Percentiles rank a stretch among this genome's conserved stretches.
Conservation (phyloP, 2,888 invertebrate genomes). For the Slavum lentiscoides region DNA sequence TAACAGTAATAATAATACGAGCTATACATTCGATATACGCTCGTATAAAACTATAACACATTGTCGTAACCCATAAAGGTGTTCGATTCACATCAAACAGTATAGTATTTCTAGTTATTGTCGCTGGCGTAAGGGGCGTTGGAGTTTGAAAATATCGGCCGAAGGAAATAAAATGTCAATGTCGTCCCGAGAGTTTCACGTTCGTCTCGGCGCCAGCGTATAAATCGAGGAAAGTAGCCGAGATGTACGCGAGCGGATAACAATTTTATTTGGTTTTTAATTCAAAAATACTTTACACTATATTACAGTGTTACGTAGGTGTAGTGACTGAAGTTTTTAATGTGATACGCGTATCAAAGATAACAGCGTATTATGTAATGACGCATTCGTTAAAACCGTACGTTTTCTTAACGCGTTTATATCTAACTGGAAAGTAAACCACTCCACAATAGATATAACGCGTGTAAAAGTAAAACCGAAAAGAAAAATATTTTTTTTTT, state of each 20-base stretch:
- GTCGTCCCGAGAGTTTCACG: not conserved
- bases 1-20: too few relatives aligned
- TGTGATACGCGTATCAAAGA: not conserved
- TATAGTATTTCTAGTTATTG: not conserved
- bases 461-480: not conserved
- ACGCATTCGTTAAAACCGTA: not conserved
- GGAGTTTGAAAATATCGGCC: not conserved
- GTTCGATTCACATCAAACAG: not conserved
- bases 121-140: not conserved
- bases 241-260: too few relatives aligned
- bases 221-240: not conserved
- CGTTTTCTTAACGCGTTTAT: not conserved
- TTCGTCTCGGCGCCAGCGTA: not conserved
- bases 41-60: too few relatives aligned
- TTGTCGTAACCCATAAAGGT: too few relatives aligned
- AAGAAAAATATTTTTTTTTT: not conserved
- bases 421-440: not conserved
- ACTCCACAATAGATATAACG: not conserved
- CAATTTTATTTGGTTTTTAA: not conserved
- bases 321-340: too few relatives aligned
- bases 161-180: not conserved
- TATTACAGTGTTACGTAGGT: not conserved
- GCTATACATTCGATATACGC: not conserved
- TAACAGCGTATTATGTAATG: not conserved
- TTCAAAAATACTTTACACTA: conserved; percentile 1